phyloP scores from a whole-genome alignment of 2,888 invertebrate genomes.

The Erpobdella octoculata region DNA sequence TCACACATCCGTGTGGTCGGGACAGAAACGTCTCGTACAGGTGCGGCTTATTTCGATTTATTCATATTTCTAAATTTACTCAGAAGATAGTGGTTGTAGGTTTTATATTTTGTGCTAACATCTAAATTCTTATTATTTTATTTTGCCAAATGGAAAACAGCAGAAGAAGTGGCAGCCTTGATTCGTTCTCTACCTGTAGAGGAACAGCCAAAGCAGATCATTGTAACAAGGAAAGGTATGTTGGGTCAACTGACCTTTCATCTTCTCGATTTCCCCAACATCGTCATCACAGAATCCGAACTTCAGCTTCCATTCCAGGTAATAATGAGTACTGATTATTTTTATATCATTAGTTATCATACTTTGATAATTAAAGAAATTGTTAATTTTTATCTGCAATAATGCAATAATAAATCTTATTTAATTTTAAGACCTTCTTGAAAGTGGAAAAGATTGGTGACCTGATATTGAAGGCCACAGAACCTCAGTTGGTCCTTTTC shows the following conservation, averaged over 20 bases:
- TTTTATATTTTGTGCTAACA: not conserved
- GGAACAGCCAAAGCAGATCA: conserved; percentile 99
- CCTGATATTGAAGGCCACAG: conserved; percentile 93
- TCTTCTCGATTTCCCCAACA: conserved; percentile 98
- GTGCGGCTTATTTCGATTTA: conserved; percentile 48
- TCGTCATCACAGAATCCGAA: conserved; percentile 98
- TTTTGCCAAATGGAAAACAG: conserved; percentile 99
- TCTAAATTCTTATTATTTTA: conserved; percentile 49
- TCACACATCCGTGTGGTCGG: conserved; percentile 99
- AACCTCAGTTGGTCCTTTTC: conserved; percentile 99
- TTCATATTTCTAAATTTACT: too few species aligned
- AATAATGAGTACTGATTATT: too few species aligned
- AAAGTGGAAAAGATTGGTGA: conserved; percentile 93
- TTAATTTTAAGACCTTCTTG: not conserved
- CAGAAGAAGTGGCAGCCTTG: conserved; percentile 97
- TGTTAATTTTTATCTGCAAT: too few species aligned
- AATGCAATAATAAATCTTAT: not conserved
- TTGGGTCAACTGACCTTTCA: conserved; percentile 98
- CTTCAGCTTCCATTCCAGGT: conserved; percentile 92
- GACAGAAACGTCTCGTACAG: conserved; percentile 97
- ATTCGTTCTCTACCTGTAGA: conserved; percentile 97
- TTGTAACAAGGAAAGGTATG: conserved; percentile 98
- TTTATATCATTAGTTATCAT: conserved; percentile 62
- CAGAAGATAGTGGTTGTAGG: too few species aligned
- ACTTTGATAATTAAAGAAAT: not conserved